Conservation (phyloP, 2,888 invertebrate genomes). For the Cerceris rybyensis region DNA sequence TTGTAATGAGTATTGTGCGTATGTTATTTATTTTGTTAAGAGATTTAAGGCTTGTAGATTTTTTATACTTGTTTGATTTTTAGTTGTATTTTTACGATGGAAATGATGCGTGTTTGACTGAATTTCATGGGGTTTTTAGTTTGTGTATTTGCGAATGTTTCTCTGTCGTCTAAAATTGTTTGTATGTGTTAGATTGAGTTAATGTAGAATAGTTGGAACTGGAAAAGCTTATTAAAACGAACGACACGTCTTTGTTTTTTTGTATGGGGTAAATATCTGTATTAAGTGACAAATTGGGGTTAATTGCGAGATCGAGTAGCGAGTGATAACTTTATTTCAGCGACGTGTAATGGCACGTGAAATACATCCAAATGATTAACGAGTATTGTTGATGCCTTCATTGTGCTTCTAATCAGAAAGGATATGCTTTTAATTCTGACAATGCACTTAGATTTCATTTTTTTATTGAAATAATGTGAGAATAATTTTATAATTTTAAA, state of each 20-base stretch:
- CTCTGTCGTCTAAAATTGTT: conserved; percentile 52
- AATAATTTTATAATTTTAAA: no score
- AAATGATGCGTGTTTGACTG: background rate
- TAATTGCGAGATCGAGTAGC: background rate
- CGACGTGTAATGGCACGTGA: no score
- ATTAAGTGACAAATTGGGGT: background rate
- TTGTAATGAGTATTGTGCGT: no score
- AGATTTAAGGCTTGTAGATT: no score
- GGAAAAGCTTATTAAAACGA: background rate
- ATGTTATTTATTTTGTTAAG: no score
- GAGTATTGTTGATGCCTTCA: no score
- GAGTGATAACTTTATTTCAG: no score
- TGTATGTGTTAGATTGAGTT: conserved; percentile 35
- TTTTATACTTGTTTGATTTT: background rate
- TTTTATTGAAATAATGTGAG: no score
- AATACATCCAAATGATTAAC: no score
- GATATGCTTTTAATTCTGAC: no score
- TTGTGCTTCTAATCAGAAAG: no score
- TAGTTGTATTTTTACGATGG: background rate
- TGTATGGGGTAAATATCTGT: background rate
- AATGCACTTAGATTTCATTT: no score
- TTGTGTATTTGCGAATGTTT: background rate
- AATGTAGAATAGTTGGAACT: conserved; percentile 40
- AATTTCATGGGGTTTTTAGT: background rate
- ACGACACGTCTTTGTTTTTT: background rate